These are phyloP conservation scores for Loxodonta africana DNA, from an alignment of 2,113 vertebrate species.

Conservation along the genomic window DNA sequence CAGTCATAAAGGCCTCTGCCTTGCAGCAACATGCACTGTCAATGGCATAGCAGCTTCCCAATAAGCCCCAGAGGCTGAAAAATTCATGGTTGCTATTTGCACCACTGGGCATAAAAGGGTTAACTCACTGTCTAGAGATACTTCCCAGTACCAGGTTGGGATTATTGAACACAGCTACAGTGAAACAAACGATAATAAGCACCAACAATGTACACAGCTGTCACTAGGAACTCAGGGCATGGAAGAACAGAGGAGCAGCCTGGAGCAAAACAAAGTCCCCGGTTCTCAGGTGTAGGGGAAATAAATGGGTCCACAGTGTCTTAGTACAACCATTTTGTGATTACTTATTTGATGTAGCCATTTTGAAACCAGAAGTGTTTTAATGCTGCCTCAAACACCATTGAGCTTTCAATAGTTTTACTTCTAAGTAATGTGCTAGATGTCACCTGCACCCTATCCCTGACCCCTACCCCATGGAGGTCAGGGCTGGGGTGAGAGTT, in stretches of 20 bases:
- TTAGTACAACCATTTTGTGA: not conserved
- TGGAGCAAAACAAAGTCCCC: not conserved
- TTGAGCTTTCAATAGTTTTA: slow-evolving; percentile 8
- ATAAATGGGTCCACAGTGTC: not conserved
- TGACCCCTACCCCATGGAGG: not conserved
- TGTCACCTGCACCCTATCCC: not conserved
- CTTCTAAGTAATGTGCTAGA: not conserved
- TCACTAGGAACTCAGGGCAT: too few relatives aligned
- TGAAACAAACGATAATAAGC: not conserved
- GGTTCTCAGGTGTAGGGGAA: not conserved
- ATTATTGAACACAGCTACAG: not conserved
- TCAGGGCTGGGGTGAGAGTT: not conserved
- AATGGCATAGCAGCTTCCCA: too few relatives aligned
- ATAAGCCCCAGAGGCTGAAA: too few relatives aligned
- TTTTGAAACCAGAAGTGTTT: slow-evolving; percentile 11
- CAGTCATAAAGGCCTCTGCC: too few relatives aligned
- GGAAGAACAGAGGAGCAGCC: not conserved
- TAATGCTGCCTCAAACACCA: not conserved
- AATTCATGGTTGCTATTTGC: too few relatives aligned
- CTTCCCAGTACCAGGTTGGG: not conserved
- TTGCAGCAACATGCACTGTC: too few relatives aligned
- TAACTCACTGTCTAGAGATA: not conserved
- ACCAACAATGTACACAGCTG: not conserved
- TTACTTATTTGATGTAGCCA: not conserved
- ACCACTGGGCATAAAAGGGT: too few relatives aligned